Evolutionary conservation across 2,888 invertebrate species (phyloP).

Genomic region (Crossocerus cetratus): DNA sequence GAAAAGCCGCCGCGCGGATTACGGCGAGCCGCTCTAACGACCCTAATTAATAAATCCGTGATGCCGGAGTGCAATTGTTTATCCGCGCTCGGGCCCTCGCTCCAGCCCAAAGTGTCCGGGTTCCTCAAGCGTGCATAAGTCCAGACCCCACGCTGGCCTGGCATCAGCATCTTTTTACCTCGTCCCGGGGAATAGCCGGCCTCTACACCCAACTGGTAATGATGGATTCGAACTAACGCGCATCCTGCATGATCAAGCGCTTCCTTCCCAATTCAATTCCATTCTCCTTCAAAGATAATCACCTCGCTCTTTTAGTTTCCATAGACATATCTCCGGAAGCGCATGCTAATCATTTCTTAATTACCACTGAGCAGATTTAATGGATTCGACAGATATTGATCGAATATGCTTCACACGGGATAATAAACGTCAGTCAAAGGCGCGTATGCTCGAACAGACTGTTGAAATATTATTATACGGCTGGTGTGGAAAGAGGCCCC

Average conservation of each 20-base stretch:
- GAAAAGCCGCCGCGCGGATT: not conserved
- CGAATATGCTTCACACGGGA: too few relatives aligned
- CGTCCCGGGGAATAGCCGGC: constrained; percentile 59
- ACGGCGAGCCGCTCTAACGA: constrained; percentile 16
- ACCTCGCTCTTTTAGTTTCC: too few relatives aligned
- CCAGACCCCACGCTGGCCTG: constrained; percentile 67
- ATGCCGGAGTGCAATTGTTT: constrained; percentile 51
- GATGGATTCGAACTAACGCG: constrained; percentile 61
- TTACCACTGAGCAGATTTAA: too few relatives aligned
- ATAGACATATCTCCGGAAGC: too few relatives aligned
- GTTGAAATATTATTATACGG: too few relatives aligned
- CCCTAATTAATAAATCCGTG: constrained; percentile 46
- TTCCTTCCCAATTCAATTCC: not conserved
- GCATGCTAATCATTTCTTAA: too few relatives aligned
- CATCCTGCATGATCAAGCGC: constrained; percentile 35
- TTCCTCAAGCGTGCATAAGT: constrained; percentile 64
- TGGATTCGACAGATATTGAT: too few relatives aligned
- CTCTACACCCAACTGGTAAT: constrained; percentile 56
- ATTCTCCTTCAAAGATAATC: not conserved
- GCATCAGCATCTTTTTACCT: constrained; percentile 64
- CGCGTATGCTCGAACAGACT: too few relatives aligned
- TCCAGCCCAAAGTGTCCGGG: constrained; percentile 61
- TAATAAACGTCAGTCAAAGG: too few relatives aligned
- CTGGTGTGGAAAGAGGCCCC: too few relatives aligned
- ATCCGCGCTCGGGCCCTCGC: constrained; percentile 45